These are phyloP conservation scores for Sebastes iracundus DNA, from an alignment of 2,797 vertebrate genomes.

Conservation along the genomic window DNA sequence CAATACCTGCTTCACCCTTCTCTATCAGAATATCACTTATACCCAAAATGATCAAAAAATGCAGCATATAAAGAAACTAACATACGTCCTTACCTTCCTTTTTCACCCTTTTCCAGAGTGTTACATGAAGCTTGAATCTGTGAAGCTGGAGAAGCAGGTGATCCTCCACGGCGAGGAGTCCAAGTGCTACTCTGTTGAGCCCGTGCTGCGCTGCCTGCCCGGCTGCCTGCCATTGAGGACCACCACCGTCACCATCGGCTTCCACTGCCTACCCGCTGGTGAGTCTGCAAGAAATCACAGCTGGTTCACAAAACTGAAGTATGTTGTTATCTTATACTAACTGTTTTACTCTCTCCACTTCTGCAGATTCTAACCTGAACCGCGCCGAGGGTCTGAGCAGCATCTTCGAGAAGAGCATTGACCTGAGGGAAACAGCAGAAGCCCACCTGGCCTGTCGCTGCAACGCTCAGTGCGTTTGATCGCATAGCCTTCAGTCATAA, in stretches of 20 bases:
- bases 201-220: conserved; percentile 79
- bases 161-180: conserved; percentile 64
- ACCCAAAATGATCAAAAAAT: not conserved
- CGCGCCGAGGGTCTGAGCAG: conserved; percentile 41
- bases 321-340: not conserved
- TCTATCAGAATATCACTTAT: not conserved
- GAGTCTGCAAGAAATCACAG: conserved; percentile 40
- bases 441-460: conserved; percentile 82
- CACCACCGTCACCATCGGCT: conserved; percentile 69
- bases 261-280: conserved; percentile 80
- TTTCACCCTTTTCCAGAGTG: conserved; percentile 69
- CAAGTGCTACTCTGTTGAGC: conserved; percentile 83
- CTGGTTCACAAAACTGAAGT: not conserved
- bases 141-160: conserved; percentile 77
- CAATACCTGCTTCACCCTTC: not conserved
- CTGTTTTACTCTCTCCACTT: conserved; percentile 3
- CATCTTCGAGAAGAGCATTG: conserved; percentile 76
- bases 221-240: conserved; percentile 76
- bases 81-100: not conserved
- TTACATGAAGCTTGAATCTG: conserved; percentile 71
- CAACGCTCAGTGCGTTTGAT: conserved; percentile 71
- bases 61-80: not conserved
- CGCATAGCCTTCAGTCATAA: not conserved
- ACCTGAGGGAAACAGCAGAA: conserved; percentile 69
- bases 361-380: conserved; percentile 70